Base-by-base conservation (phyloP, 1,140 invertebrate genomes). In the Neuroterus valhalla region DNA sequence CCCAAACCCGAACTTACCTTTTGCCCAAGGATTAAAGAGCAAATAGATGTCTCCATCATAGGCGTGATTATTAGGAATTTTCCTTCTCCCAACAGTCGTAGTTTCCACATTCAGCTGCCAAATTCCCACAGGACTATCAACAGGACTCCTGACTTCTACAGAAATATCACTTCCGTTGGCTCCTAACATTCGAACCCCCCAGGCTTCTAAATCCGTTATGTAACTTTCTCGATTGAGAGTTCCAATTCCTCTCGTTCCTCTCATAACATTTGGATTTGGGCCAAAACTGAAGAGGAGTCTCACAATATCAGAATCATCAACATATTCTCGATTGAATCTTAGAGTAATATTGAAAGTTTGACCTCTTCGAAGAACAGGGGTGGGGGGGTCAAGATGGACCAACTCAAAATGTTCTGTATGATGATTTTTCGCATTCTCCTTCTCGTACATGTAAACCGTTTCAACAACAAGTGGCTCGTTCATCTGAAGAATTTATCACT, bases 21-120 rank as follows among this genome's bases (percentile, higher is more conserved):
- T 92, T 76, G 93, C 91, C 95, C 95, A 96, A 2, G 96, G 95
- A 88, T 96, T 96, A 86, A 96, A 96, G 3, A 96, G 89, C n/a
- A 96, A 88, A 85, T 95, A 96, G 50, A 96, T 88, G 38, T 88
- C 84, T 12, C 78, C 87, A 0, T 88, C 84, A 38, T 83, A 84
- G 21, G 80, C 82, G 50, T 83, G 84, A 12, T 74, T 80, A 68
- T 82, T 84, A 2, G 87, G 84, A 0, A 81, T 62, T 15, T 70
- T 23, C 45, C 70, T 81, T 42, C 81, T 82, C 0, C 79, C 81
- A 0, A 84, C n/a, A 6, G 75, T 84, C 0, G 82, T 88, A 0
- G 87, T 90, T 68, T 90, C 88, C 10, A 90, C 77, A 19, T 88
- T 86, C 5, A 90, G 74, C 19, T 87, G 82, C 88, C 88, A 90